A percentile compares a stretch with the other conserved stretches of the same genome.
Evolutionary conservation across 2,888 invertebrate genomes (phyloP).

Genomic region (Scaptomyza parva): DNA sequence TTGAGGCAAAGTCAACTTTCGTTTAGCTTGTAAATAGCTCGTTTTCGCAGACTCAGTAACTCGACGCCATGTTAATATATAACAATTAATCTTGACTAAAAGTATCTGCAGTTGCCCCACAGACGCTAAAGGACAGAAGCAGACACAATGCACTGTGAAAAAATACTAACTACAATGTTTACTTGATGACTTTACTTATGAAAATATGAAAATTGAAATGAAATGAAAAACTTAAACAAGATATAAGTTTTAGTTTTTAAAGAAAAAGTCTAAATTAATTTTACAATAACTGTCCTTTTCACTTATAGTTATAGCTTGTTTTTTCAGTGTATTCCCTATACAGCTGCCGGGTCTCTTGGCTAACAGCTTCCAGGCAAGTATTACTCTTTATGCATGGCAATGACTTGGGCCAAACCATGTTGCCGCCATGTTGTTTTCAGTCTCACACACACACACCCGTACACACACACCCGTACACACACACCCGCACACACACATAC

Average conservation of each 20-base stretch:
- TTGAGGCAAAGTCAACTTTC: conserved; percentile 80
- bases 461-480: conserved; percentile 16
- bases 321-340: background rate
- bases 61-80: conserved; percentile 83
- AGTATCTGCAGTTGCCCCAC: conserved; percentile 69
- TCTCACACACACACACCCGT: conserved; percentile 16
- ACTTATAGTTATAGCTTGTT: too few species aligned
- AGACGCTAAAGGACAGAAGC: conserved; percentile 28
- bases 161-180: too few species aligned
- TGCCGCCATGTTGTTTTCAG: conserved; percentile 81
- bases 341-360: conserved; percentile 17
- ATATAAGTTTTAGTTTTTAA: too few species aligned
- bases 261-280: too few species aligned
- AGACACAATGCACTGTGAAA: conserved; percentile 12
- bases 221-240: too few species aligned
- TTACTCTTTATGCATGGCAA: conserved; percentile 65
- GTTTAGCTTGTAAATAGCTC: conserved; percentile 83
- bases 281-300: too few species aligned
- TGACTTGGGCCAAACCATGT: conserved; percentile 66
- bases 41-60: conserved; percentile 81
- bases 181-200: too few species aligned
- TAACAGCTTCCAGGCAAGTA: conserved; percentile 36
- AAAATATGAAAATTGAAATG: too few species aligned
- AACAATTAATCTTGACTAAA: conserved; percentile 83
- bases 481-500: too few species aligned